Evolutionary conservation across 2,113 vertebrate genomes (phyloP), one percentile per base, ranked within the genome.

Genomic region (Mohoua ochrocephala): DNA sequence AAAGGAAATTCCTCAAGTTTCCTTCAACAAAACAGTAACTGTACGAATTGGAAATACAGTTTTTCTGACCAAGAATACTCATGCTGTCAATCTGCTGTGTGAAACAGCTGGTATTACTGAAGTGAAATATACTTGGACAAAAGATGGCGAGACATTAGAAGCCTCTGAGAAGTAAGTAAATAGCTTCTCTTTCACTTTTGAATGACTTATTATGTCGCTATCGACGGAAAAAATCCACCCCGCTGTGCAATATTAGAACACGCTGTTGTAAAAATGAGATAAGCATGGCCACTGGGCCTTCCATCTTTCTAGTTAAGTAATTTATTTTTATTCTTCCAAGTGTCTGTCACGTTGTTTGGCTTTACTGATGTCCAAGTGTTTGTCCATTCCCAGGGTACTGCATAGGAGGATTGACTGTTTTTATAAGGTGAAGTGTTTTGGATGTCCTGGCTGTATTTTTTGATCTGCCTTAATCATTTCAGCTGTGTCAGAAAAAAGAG

Each of bases 81-180:
- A 28, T 9, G 73, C 95, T 74, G 92, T 99, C 82, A 98, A 96
- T 68, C 95, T 99, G 7, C 84, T 98, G 19, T 99, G 99, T 96
- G 87, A 97, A 71, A 97, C 97, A 15, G 63, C 91, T 33, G 97
- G 97, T 50, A 78, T 83, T 39, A 89, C 96, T 18, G 97, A 96
- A 73, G 97, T 97, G 75, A 97, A 96, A 24, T 97, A 98, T 14
- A 97, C 96, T 31, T 99, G 99, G 99, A 99, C 97, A 88, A 99
- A 99, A 97, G 98, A 99, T 83, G 99, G 99, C 9, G 69, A 86
- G 10, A 81, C 81, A 27, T 75, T 99, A 61, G 98, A 96, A 57
- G 93, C 91, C 21, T 98, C 97, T 67, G 95, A 95, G 21, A 99
- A 98, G 99, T 99, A 97, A 98, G 98, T 98, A 49, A 75, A 94